Evolutionary conservation across 2,888 invertebrate genomes (phyloP).

Genomic region (Synergus itoensis): DNA sequence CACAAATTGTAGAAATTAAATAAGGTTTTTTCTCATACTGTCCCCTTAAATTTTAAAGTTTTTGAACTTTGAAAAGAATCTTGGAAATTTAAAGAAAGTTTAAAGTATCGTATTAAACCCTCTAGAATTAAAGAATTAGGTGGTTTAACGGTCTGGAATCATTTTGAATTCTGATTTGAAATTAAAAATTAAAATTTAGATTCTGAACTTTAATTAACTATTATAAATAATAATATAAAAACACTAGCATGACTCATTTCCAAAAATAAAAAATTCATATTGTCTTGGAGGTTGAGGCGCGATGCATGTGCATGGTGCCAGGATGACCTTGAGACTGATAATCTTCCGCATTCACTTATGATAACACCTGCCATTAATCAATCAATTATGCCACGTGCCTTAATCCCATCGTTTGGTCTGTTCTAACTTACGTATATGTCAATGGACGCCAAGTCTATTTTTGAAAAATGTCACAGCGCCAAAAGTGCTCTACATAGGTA

Average conservation of each 20-base stretch:
- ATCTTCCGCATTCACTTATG: constrained; percentile 49
- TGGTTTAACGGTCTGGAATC: too few relatives aligned
- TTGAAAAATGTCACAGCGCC: constrained; percentile 71
- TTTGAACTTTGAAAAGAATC: too few relatives aligned
- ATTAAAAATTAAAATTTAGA: not conserved
- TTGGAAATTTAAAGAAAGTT: too few relatives aligned
- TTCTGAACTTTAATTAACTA: not conserved
- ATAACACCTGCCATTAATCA: constrained; percentile 58
- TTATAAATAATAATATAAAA: not conserved
- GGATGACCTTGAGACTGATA: constrained; percentile 35
- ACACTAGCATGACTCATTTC: constrained; percentile 6
- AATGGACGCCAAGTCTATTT: constrained; percentile 71
- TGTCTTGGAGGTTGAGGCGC: not conserved
- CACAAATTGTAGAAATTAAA: too few relatives aligned
- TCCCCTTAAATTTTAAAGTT: too few relatives aligned
- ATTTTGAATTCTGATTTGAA: too few relatives aligned
- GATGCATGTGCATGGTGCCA: constrained; percentile 24
- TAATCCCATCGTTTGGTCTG: constrained; percentile 53
- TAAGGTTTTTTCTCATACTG: too few relatives aligned
- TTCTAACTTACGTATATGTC: constrained; percentile 51
- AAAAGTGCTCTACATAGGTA: constrained; percentile 65
- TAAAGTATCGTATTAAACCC: too few relatives aligned
- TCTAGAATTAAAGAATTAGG: too few relatives aligned
- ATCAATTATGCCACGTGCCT: constrained; percentile 53
- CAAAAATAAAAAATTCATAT: not conserved